Percentiles rank a stretch among this genome's conserved stretches.
Conservation (phyloP, 1,140 invertebrate species). For the Anagrus nilaparvatae region DNA sequence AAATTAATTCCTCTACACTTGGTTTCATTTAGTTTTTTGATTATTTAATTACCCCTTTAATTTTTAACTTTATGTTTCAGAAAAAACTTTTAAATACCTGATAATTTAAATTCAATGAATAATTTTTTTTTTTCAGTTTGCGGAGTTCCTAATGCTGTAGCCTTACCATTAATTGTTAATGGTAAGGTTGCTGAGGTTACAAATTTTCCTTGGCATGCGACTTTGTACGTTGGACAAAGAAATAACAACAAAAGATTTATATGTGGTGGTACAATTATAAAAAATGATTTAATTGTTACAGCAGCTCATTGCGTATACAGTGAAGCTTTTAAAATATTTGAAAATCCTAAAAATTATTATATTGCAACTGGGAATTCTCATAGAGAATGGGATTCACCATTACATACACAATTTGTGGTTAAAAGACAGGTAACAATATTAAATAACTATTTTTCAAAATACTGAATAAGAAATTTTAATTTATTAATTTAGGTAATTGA, state of each 20-base stretch:
- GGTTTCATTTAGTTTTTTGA: too few relatives aligned
- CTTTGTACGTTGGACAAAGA: conserved; percentile 29
- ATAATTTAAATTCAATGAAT: too few relatives aligned
- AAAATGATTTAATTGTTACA: conserved; percentile 30
- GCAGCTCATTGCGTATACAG: conserved; percentile 38
- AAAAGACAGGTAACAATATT: too few relatives aligned
- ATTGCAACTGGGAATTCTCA: conserved; percentile 32
- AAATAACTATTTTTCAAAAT: too few relatives aligned
- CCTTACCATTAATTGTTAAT: conserved; percentile 25
- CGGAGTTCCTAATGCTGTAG: conserved; percentile 17
- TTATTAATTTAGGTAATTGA: conserved; percentile 36
- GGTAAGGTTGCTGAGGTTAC: conserved; percentile 23
- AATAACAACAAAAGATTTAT: conserved; percentile 25
- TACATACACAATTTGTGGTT: too few relatives aligned
- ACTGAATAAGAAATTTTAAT: too few relatives aligned
- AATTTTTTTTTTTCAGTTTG: too few relatives aligned
- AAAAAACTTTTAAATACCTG: too few relatives aligned
- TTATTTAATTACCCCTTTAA: too few relatives aligned
- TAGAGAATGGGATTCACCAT: too few relatives aligned
- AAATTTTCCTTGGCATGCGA: conserved; percentile 38
- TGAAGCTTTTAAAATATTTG: conserved; percentile 13
- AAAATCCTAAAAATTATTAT: conserved; percentile 18
- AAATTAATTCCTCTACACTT: too few relatives aligned
- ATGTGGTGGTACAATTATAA: conserved; percentile 36
- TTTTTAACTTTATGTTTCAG: too few relatives aligned